A percentile compares a stretch with the other conserved stretches of the same genome.
These are phyloP conservation scores for Cyprinus carpio DNA, from an alignment of 2,113 vertebrate genomes.

Conservation along the genomic window DNA sequence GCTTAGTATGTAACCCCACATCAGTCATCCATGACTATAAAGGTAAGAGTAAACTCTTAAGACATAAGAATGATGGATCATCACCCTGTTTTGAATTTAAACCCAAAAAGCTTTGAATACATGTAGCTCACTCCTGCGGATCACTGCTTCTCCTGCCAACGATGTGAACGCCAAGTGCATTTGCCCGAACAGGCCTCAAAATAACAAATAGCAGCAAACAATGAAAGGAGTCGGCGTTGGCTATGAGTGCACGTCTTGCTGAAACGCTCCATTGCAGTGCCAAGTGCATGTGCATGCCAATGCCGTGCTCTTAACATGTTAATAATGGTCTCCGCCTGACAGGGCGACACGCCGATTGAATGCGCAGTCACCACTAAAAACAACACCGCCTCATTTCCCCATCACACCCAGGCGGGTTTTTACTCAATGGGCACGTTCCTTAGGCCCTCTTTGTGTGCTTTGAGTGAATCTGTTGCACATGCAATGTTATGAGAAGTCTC, in stretches of 20 bases:
- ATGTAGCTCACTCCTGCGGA: conserved; percentile 18
- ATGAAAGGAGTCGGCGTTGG: conserved; percentile 1
- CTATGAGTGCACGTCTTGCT: background rate
- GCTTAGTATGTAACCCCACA: background rate
- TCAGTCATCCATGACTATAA: conserved; percentile 20
- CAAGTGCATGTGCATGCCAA: conserved; percentile 42
- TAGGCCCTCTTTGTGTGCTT: conserved; percentile 28
- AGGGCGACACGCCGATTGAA: conserved; percentile 35
- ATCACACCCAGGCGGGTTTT: conserved; percentile 11
- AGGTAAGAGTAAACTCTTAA: background rate
- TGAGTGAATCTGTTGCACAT: conserved; percentile 47
- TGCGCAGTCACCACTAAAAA: conserved; percentile 31
- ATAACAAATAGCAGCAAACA: conserved; percentile 41
- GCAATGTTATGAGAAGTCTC: conserved; percentile 46
- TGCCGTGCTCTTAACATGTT: conserved; percentile 41
- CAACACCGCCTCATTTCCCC: conserved; percentile 11
- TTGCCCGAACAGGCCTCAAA: conserved; percentile 48
- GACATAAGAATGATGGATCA: background rate
- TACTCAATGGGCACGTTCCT: background rate
- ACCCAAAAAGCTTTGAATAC: conserved; percentile 13
- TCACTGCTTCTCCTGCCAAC: background rate
- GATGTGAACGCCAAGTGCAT: background rate
- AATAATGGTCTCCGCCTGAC: conserved; percentile 54
- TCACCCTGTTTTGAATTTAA: background rate
- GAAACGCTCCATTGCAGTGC: conserved; percentile 51